Conservation (phyloP, 2,113 vertebrate genomes). For the Rhagologus leucostigma region DNA sequence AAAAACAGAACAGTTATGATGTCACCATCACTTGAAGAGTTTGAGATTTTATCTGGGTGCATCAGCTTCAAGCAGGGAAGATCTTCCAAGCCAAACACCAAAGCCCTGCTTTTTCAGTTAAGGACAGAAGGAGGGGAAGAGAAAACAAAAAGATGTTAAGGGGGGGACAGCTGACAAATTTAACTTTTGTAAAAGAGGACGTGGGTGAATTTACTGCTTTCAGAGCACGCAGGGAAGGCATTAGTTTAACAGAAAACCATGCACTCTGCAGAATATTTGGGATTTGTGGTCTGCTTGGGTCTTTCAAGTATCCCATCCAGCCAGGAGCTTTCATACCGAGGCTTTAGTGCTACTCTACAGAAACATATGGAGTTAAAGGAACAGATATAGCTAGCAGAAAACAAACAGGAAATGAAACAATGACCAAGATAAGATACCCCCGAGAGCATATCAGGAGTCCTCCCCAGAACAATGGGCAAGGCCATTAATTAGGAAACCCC, state of each 20-base stretch:
- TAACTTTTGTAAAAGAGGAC: neutral
- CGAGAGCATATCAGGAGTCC: neutral
- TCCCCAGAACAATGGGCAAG: slow-evolving; percentile 4
- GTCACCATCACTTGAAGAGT: neutral
- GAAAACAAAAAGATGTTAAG: neutral
- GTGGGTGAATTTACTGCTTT: neutral
- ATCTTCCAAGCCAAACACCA: neutral
- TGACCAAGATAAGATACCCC: neutral
- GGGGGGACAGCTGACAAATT: neutral
- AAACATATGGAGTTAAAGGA: neutral
- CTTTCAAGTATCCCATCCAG: neutral
- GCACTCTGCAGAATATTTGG: neutral
- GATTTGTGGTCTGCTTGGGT: neutral
- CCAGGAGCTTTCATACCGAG: neutral
- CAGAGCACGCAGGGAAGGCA: neutral
- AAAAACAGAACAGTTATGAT: neutral
- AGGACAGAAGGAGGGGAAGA: neutral
- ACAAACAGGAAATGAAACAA: slow-evolving; percentile 54
- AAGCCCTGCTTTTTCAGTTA: neutral
- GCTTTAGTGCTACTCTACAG: neutral
- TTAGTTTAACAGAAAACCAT: neutral
- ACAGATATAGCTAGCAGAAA: neutral
- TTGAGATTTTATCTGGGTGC: neutral
- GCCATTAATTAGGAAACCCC: neutral
- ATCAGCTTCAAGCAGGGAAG: neutral